Percentiles rank a stretch among this genome's conserved stretches.
These are phyloP conservation scores for Girardinichthys multiradiatus DNA, from an alignment of 2,113 vertebrate genomes.

Conservation along the genomic window DNA sequence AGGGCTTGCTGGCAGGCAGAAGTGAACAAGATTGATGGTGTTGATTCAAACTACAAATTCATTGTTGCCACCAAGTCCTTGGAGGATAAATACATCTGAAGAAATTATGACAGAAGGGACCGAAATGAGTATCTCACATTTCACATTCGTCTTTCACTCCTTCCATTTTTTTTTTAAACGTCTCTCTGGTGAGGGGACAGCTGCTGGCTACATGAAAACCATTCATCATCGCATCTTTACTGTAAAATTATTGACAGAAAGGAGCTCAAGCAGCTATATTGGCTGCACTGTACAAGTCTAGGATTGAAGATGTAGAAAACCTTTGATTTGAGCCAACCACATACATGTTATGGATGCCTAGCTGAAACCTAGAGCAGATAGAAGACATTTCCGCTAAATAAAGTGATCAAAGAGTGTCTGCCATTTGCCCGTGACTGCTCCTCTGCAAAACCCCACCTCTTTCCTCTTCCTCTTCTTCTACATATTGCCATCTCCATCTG, in stretches of 20 bases:
- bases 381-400: conserved; percentile 53
- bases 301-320: conserved; percentile 3
- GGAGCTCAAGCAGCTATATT: conserved; percentile 55
- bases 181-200: conserved; percentile 52
- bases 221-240: conserved; percentile 77
- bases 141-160: conserved; percentile 64
- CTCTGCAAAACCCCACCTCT: conserved; percentile 60
- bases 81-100: conserved; percentile 75
- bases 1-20: conserved; percentile 63
- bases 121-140: conserved; percentile 75
- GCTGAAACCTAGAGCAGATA: neutral
- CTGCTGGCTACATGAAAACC: conserved; percentile 74
- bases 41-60: conserved; percentile 76
- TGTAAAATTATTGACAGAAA: conserved; percentile 69
- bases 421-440: conserved; percentile 58
- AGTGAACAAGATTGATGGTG: conserved; percentile 77
- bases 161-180: conserved; percentile 21
- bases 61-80: conserved; percentile 70
- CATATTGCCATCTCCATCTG: conserved; percentile 72
- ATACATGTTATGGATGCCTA: neutral
- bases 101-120: conserved; percentile 74
- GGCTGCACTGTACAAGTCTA: conserved; percentile 46
- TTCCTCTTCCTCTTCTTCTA: conserved; percentile 56
- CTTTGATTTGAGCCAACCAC: conserved; percentile 1
- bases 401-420: conserved; percentile 71